phyloP scores from a whole-genome alignment of 1,140 invertebrate species.

The Lordiphosa stackelbergi region DNA sequence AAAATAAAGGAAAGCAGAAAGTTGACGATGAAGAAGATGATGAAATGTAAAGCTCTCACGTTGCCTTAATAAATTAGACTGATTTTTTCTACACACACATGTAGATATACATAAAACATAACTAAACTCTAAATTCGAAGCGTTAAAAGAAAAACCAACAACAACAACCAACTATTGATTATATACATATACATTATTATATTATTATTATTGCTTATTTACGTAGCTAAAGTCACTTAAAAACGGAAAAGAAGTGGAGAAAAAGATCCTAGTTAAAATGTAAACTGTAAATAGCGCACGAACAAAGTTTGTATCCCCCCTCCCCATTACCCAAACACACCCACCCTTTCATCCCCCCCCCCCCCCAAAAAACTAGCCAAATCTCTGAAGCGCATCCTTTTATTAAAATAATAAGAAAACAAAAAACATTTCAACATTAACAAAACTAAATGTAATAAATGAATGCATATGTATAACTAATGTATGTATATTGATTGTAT shows the following conservation, averaged over 20 bases:
- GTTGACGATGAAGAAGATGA: slow-evolving; percentile 24
- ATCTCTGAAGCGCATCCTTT: slow-evolving; percentile 27
- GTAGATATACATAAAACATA: slow-evolving; percentile 20
- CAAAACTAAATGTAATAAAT: slow-evolving; percentile 9
- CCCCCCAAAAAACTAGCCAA: slow-evolving; percentile 31
- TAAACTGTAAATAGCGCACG: neutral
- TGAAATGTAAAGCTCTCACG: slow-evolving; percentile 73
- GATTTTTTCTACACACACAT: slow-evolving; percentile 71
- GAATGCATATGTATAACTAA: slow-evolving; percentile 12
- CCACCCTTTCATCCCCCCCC: neutral
- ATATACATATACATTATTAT: slow-evolving; percentile 7
- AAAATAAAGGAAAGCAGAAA: neutral
- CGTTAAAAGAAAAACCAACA: slow-evolving; percentile 7
- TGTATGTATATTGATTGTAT: slow-evolving; percentile 35
- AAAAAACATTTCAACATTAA: slow-evolving; percentile 17
- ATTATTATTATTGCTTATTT: slow-evolving; percentile 24
- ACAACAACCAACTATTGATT: slow-evolving; percentile 5
- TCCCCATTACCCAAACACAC: neutral
- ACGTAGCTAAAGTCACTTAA: slow-evolving; percentile 27
- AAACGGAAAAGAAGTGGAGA: too few species aligned
- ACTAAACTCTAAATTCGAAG: slow-evolving; percentile 21
- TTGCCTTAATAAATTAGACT: slow-evolving; percentile 77
- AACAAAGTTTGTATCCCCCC: neutral
- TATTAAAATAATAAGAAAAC: slow-evolving; percentile 19
- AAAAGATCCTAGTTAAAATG: neutral